A percentile compares a stretch with the other conserved stretches of the same genome.
These are phyloP conservation scores for Phoronis australis DNA, from an alignment of 2,888 invertebrate genomes.

Conservation along the genomic window DNA sequence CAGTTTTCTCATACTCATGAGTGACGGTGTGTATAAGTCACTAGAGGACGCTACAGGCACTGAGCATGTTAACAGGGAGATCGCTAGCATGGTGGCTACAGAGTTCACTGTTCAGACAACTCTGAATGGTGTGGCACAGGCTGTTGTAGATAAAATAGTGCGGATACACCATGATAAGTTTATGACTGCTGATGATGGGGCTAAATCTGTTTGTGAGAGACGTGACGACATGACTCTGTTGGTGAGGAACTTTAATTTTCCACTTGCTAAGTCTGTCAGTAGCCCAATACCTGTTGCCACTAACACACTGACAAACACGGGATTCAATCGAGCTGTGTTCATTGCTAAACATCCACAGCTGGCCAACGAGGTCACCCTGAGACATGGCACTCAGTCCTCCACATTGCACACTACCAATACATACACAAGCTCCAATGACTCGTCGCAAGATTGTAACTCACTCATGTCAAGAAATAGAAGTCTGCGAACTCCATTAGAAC, in stretches of 20 bases:
- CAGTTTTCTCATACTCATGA: slow-evolving; percentile 77
- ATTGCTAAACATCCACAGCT: background rate
- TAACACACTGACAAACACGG: too few species aligned
- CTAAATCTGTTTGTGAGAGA: slow-evolving; percentile 53
- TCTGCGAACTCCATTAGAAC: slow-evolving; percentile 45
- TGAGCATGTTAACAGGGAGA: slow-evolving; percentile 62
- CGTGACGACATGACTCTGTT: slow-evolving; percentile 80
- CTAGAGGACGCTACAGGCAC: slow-evolving; percentile 73
- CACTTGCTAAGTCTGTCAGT: slow-evolving; percentile 62
- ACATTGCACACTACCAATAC: slow-evolving; percentile 7
- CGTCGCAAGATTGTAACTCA: slow-evolving; percentile 40
- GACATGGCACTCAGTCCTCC: too few species aligned
- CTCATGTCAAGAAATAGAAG: slow-evolving; percentile 23
- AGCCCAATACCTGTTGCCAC: slow-evolving; percentile 19
- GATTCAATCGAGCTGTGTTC: background rate
- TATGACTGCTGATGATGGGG: slow-evolving; percentile 54
- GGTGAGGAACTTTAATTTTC: slow-evolving; percentile 79
- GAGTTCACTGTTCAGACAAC: slow-evolving; percentile 71
- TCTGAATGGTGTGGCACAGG: slow-evolving; percentile 76
- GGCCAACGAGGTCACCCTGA: background rate
- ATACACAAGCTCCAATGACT: slow-evolving; percentile 33
- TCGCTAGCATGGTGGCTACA: slow-evolving; percentile 42
- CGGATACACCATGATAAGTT: slow-evolving; percentile 76
- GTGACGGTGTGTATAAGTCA: slow-evolving; percentile 77
- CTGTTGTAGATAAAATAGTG: slow-evolving; percentile 77